A percentile compares a stretch with the other conserved stretches of the same genome.
These are phyloP conservation scores for Drosophila oshimai DNA, from an alignment of 1,140 invertebrate genomes.

Conservation along the genomic window DNA sequence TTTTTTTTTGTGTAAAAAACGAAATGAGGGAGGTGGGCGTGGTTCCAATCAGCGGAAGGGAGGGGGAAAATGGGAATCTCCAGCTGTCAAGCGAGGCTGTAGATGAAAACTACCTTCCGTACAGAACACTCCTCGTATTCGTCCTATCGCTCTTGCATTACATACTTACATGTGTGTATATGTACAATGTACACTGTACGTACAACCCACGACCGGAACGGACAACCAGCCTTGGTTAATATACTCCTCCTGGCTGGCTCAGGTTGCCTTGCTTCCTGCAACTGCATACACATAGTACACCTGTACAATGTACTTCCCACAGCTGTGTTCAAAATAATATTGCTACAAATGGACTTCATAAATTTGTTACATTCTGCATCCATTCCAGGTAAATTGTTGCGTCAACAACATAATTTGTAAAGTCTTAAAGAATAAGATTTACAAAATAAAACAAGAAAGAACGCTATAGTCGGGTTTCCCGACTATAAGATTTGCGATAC, in stretches of 20 bases:
- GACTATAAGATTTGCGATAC: no score
- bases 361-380: no score
- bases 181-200: not conserved
- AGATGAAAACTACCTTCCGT: slow-evolving; percentile 62
- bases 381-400: no score
- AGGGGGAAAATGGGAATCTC: slow-evolving; percentile 32
- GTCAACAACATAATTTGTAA: no score
- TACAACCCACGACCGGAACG: slow-evolving; percentile 5
- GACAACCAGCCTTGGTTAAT: slow-evolving; percentile 48
- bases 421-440: no score
- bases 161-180: no score
- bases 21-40: slow-evolving; percentile 23
- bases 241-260: slow-evolving; percentile 32
- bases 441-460: no score
- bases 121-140: slow-evolving; percentile 16
- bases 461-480: no score
- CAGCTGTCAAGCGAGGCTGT: slow-evolving; percentile 54
- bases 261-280: no score
- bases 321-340: not conserved
- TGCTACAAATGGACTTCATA: no score
- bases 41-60: slow-evolving; percentile 37
- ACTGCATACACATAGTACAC: not conserved
- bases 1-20: slow-evolving; percentile 36
- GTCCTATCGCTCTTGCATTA: not conserved
- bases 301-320: not conserved